Evolutionary conservation across 2,797 vertebrate species (phyloP), one percentile per base, ranked within the genome.

Genomic region (Helicolenus hilgendorfi): DNA sequence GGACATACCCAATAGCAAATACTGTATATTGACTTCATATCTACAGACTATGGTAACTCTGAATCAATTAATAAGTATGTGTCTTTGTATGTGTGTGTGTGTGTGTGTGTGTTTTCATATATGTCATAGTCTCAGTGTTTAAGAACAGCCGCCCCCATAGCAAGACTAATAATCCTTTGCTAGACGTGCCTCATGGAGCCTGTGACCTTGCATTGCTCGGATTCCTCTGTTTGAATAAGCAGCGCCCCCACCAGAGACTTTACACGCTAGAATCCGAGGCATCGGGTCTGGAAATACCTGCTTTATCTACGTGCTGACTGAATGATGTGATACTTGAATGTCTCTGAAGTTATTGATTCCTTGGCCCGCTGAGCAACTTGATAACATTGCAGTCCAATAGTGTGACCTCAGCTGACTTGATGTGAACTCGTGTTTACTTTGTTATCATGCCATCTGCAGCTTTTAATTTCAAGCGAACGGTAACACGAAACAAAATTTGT

Each of bases 151-250:
- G 10, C 71, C 84, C 86, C 83, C 84, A 83, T 49, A 84, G 84
- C 56, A 56, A 86, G 84, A 82, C 91, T 89, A 95, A 91, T 95
- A 96, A 93, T 93, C 86, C 81, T 81, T 53, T 64, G 76, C 89
- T 86, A 82, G 94, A 92, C 74, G 9, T 92, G 81, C 80, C 87
- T 94, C 87, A 22, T 92, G 85, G 62, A 91, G 89, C 84, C 83
- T 83, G 83, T 95, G 93, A 96, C 93, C 94, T 95, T 83, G 88
- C 95, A 97, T 97, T 96, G 94, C 88, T 96, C 24, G 22, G 89
- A 97, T 96, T 96, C 95, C 92, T 94, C 49, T 89, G 77, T 85
- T 88, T 93, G 88, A 94, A 91, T 87, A 90, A 92, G 90, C 79
- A 41, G 77, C 88, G 84, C 89, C 90, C 91, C 94, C 93, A 93